A percentile compares a stretch with the other conserved stretches of the same genome.
phyloP scores from a whole-genome alignment of 2,113 vertebrate species.

The Eonycteris spelaea region DNA sequence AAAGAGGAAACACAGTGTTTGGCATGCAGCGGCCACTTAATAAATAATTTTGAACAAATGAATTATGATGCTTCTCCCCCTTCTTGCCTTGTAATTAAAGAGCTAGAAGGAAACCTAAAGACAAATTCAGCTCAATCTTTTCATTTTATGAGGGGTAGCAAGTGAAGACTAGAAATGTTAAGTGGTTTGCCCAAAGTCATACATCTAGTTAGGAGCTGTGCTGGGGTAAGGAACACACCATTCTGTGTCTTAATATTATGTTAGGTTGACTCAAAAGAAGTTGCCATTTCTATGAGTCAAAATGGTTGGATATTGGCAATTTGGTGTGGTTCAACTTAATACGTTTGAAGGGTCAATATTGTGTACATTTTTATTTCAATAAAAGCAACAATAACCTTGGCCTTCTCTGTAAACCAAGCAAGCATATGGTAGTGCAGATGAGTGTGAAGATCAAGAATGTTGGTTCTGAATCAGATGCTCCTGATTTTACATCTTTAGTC shows the following conservation, averaged over 20 bases:
- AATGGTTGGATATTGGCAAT: not conserved
- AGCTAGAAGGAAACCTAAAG: not conserved
- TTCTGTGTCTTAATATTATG: not conserved
- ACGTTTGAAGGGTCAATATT: not conserved
- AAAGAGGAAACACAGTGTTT: not conserved
- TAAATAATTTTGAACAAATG: not conserved
- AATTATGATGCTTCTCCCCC: not conserved
- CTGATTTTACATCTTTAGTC: not conserved
- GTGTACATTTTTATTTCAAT: not conserved
- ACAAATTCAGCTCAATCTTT: not conserved
- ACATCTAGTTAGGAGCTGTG: not conserved
- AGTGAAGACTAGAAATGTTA: not conserved
- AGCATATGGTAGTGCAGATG: not conserved
- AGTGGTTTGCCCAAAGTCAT: not conserved
- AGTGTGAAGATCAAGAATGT: not conserved
- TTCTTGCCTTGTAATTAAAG: not conserved
- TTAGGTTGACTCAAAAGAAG: not conserved
- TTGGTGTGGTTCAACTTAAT: not conserved
- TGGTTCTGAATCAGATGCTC: not conserved
- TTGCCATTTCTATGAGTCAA: not conserved
- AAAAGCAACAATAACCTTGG: not conserved
- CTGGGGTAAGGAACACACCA: not conserved
- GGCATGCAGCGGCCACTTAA: not conserved
- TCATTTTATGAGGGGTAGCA: not conserved
- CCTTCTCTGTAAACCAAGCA: not conserved